Evolutionary conservation across 2,113 vertebrate species (phyloP), one percentile per base, ranked within the genome.

Genomic region (western clawed frog (Xenopus tropicalis)): DNA sequence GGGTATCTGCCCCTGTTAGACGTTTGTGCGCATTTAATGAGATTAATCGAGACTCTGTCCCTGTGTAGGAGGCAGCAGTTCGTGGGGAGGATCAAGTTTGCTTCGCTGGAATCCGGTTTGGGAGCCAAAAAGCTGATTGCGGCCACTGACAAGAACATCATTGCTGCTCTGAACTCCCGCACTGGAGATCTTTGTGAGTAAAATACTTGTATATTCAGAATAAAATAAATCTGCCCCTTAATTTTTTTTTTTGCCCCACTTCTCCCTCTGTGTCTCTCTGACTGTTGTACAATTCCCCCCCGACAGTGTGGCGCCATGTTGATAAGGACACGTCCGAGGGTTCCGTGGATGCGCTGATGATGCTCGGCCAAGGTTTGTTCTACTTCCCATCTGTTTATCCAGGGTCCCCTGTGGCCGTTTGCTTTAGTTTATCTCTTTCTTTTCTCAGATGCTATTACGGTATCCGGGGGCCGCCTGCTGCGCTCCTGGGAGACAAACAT

Each of bases 401-500:
- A 20, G n/a, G 37, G 37, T 44, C 12, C 37, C 16, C 42, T 44
- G 16, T 3, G 4, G 22, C 51, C 11, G 0, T 1, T 4, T 42
- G 19, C 1, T 2, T 20, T 22, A 48, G 0, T 6, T 61, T 4
- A 0, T 0, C 5, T 4, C 19, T 70, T 71, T 24, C 70, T 73
- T 37, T 37, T 63, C 44, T 13, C 78, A 99, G 97, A 99, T 87
- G 95, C 94, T 0, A 76, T 98, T 71, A 86, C 94, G 0, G 89
- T 98, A 48, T 93, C 93, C 59, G 96, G 83, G 0, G 90, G 92
- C 11, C 96, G 97, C 0, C 83, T 96, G 44, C 85, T 98, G 79
- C 96, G 97, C 2, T 99, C 94, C 73, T 99, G 97, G 97, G 97
- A 99, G 70, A 91, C 92, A 14, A 95, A 91, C 78, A 80, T 98